Evolutionary conservation across 2,113 vertebrate genomes (phyloP).

Genomic region (crab-eating macaque (Macaca fascicularis)): DNA sequence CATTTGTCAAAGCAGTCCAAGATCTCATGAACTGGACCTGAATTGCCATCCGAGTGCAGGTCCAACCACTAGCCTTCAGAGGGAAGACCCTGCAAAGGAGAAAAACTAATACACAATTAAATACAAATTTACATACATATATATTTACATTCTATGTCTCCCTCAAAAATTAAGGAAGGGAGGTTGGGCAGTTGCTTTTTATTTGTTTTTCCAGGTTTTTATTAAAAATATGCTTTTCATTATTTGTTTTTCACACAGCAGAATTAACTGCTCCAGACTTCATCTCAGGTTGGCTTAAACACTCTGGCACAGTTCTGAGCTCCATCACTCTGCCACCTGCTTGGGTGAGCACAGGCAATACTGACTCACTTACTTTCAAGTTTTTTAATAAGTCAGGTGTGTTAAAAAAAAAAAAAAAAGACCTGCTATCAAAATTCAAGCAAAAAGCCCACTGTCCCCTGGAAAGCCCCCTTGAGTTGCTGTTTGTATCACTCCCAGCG

Average conservation of each 20-base stretch:
- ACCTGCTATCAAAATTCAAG: neutral
- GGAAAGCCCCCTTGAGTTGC: neutral
- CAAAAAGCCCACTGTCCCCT: neutral
- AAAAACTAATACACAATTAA: neutral
- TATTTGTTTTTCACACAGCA: constrained; percentile 18
- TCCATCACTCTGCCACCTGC: neutral
- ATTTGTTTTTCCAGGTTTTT: neutral
- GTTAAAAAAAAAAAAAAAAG: neutral
- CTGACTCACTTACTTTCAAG: neutral
- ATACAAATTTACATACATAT: neutral
- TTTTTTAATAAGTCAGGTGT: neutral
- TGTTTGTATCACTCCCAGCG: fast-evolving
- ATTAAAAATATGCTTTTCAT: neutral
- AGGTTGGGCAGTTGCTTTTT: neutral
- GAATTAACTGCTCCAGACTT: constrained; percentile 6
- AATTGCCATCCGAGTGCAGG: neutral
- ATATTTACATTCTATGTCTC: neutral
- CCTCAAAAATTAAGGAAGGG: constrained; percentile 11
- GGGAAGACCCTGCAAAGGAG: neutral
- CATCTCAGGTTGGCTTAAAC: neutral
- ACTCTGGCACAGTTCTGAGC: neutral
- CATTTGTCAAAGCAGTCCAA: neutral
- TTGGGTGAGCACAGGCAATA: neutral
- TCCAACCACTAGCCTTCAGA: neutral
- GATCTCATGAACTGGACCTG: neutral